Evolutionary conservation across 2,797 vertebrate genomes (phyloP).

Genomic region (Falco novaeseelandiae): DNA sequence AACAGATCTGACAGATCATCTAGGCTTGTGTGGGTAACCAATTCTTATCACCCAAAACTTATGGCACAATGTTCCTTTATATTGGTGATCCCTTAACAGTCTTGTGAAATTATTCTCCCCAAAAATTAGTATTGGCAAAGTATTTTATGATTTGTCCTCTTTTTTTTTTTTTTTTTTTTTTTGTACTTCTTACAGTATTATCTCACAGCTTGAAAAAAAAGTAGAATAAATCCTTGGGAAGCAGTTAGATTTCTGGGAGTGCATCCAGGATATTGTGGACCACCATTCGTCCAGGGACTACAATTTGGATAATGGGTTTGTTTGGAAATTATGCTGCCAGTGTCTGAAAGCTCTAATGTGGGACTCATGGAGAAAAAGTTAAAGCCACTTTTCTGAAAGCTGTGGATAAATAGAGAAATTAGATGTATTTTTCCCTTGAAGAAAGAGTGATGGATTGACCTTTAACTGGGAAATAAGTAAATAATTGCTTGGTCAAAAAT

Average conservation of each 20-base stretch:
- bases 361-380: background rate
- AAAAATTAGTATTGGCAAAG: background rate
- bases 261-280: background rate
- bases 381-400: background rate
- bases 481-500: background rate
- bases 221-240: background rate
- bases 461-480: constrained; percentile 27
- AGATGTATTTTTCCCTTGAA: background rate
- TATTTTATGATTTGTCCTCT: fast-evolving
- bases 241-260: background rate
- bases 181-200: background rate
- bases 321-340: background rate
- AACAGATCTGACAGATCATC: background rate
- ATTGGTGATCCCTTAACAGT: background rate
- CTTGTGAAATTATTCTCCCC: background rate
- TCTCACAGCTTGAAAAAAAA: background rate
- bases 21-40: background rate
- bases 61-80: background rate
- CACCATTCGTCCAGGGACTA: background rate
- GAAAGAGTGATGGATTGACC: background rate
- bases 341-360: background rate
- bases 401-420: background rate
- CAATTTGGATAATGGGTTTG: background rate
- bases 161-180: background rate
- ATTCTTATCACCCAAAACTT: background rate